A percentile compares a stretch with the other conserved stretches of the same genome.
Conservation (phyloP, 2,888 invertebrate species). For the Ophion costatus region DNA sequence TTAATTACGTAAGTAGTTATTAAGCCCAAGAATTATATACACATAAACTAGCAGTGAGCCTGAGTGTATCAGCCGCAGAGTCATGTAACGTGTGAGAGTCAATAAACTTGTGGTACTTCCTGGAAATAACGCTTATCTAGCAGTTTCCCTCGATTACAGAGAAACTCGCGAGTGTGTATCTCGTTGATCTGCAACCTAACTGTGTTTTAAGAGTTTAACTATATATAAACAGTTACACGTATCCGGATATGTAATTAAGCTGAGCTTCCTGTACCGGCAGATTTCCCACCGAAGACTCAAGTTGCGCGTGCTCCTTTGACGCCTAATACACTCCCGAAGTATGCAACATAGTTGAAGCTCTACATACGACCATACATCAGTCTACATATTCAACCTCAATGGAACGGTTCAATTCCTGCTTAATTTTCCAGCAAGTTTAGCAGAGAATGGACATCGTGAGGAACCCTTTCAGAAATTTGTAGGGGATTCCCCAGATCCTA, state of each 20-base stretch:
- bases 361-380: not conserved
- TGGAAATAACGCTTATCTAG: conserved; percentile 45
- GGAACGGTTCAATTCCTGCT: not conserved
- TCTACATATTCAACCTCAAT: conserved; percentile 1
- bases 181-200: conserved; percentile 5
- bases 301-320: conserved; percentile 1
- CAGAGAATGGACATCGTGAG: too few species aligned
- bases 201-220: conserved; percentile 23
- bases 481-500: too few species aligned
- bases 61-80: not conserved
- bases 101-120: conserved; percentile 51
- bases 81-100: conserved; percentile 27
- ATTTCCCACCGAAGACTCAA: conserved; percentile 21
- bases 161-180: conserved; percentile 51
- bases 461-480: too few species aligned
- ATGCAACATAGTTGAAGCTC: conserved; percentile 5
- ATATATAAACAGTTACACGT: not conserved
- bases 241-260: conserved; percentile 52
- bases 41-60: not conserved
- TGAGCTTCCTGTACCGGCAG: conserved; percentile 16
- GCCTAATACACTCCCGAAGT: not conserved
- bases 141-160: conserved; percentile 54
- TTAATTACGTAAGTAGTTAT: not conserved
- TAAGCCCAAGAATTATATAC: not conserved
- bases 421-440: not conserved